phyloP scores from a whole-genome alignment of 1,140 invertebrate species.

The Macrobrachium nipponense region DNA sequence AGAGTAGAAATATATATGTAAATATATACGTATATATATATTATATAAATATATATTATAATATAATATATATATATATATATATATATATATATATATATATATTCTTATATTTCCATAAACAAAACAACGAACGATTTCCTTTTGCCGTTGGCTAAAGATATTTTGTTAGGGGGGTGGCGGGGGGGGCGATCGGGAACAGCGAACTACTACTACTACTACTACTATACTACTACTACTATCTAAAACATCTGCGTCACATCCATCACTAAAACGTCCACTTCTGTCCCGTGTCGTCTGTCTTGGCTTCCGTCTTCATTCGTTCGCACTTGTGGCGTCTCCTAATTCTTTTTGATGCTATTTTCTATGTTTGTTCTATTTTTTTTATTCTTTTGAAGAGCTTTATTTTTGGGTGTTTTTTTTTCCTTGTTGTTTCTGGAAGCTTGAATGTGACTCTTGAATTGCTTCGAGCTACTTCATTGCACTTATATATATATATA shows the following conservation, averaged over 20 bases:
- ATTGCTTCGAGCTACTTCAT: not conserved
- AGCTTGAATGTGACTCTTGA: not conserved
- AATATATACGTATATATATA: no score
- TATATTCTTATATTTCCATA: no score
- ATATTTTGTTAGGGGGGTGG: no score
- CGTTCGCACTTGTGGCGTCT: not conserved
- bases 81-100: no score
- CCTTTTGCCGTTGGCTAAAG: not conserved
- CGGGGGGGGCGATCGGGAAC: no score
- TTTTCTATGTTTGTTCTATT: no score
- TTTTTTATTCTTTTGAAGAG: not conserved
- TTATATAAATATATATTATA: no score
- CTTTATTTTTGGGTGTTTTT: not conserved
- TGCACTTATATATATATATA: not conserved
- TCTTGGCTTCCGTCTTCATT: not conserved
- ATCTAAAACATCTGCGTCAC: slow-evolving; percentile 30
- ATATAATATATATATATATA: no score
- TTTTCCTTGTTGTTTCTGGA: no score
- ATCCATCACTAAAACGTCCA: slow-evolving; percentile 11
- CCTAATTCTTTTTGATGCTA: not conserved
- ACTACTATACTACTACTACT: not conserved
- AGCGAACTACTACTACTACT: not conserved
- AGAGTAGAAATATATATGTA: no score
- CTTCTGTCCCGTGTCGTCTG: slow-evolving; percentile 9
- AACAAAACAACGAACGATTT: not conserved